Percentiles rank a stretch among this genome's conserved stretches.
phyloP scores from a whole-genome alignment of 2,113 vertebrate genomes.

The Baryphthengus martii region DNA sequence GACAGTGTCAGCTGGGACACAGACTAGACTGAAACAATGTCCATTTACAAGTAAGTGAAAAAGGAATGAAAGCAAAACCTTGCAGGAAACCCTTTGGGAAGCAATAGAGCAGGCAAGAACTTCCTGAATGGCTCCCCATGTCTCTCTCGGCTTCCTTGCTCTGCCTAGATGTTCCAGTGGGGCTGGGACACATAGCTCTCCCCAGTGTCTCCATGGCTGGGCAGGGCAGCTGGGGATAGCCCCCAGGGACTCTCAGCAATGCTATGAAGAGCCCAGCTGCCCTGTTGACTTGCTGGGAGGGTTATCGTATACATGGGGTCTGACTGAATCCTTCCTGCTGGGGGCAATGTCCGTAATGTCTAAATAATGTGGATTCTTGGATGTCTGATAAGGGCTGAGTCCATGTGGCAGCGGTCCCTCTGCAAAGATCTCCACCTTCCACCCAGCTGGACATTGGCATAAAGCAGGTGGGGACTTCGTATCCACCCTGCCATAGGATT shows the following conservation, averaged over 20 bases:
- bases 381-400: neutral
- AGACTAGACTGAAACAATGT: neutral
- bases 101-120: conserved; percentile 55
- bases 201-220: neutral
- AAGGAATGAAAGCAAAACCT: conserved; percentile 37
- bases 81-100: conserved; percentile 76
- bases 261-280: neutral
- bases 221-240: neutral
- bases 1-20: neutral
- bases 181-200: neutral
- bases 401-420: neutral
- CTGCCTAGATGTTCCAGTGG: neutral
- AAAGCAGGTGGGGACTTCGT: neutral
- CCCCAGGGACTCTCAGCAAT: neutral
- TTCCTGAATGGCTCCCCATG: conserved; percentile 70
- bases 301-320: neutral
- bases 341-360: neutral
- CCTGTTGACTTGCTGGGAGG: neutral
- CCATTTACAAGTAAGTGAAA: neutral
- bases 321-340: neutral
- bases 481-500: fast-evolving
- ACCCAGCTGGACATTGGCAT: neutral
- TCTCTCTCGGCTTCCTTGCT: conserved; percentile 1
- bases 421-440: neutral
- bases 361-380: fast-evolving